phyloP scores from a whole-genome alignment of 2,113 vertebrate genomes.

The Eudorcas thomsonii region DNA sequence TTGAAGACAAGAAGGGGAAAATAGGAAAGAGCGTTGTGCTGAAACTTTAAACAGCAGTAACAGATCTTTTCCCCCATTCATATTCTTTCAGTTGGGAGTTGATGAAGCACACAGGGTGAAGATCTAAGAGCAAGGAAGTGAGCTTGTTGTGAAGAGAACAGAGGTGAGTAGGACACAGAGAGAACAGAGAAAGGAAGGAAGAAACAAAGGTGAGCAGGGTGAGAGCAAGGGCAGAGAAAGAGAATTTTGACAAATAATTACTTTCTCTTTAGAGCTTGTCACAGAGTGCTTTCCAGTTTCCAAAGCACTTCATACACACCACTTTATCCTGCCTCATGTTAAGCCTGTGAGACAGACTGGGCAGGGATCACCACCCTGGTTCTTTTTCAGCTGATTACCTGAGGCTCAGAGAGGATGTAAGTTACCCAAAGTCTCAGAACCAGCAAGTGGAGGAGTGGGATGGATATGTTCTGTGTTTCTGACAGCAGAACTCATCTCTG shows the following conservation, averaged over 20 bases:
- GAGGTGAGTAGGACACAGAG: background rate
- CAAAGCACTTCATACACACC: background rate
- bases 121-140: background rate
- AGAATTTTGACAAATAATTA: slow-evolving; percentile 10
- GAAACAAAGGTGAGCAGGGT: background rate
- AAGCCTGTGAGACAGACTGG: background rate
- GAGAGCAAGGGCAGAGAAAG: background rate
- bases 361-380: background rate
- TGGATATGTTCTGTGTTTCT: background rate
- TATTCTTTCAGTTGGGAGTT: background rate
- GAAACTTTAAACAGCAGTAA: background rate
- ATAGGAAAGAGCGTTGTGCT: background rate
- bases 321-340: background rate
- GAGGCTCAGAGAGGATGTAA: background rate
- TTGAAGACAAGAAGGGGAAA: background rate
- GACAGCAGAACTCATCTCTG: background rate
- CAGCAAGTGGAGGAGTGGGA: background rate
- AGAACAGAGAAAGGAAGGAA: slow-evolving; percentile 21
- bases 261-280: background rate
- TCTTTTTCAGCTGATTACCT: background rate
- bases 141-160: background rate
- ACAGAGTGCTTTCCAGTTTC: background rate
- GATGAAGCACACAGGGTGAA: background rate
- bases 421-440: background rate
- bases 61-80: background rate